Percentiles rank a stretch among this genome's conserved stretches.
phyloP scores from a whole-genome alignment of 2,888 invertebrate genomes.

The Dastarcus helophoroides region DNA sequence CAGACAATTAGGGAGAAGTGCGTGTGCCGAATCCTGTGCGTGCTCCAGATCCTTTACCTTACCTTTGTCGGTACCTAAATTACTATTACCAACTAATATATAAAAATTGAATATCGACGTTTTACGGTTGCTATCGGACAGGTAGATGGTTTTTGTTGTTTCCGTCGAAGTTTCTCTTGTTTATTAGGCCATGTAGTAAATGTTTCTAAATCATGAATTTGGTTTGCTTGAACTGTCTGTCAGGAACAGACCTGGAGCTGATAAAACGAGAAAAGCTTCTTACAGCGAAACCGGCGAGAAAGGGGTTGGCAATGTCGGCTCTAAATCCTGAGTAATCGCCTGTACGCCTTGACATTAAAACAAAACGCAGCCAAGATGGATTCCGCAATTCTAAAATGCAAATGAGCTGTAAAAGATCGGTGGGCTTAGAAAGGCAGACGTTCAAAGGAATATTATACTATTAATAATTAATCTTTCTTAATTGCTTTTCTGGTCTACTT shows the following conservation, averaged over 20 bases:
- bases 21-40: constrained; percentile 16
- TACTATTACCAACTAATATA: too few species aligned
- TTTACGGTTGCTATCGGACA: too few species aligned
- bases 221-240: too few species aligned
- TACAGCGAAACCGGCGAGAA: constrained; percentile 7
- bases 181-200: too few species aligned
- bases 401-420: constrained; percentile 38
- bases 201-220: too few species aligned
- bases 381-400: constrained; percentile 36
- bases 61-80: constrained; percentile 1
- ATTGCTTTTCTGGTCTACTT: constrained; percentile 24
- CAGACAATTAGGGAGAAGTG: constrained; percentile 18
- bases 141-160: too few species aligned
- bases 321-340: constrained; percentile 29
- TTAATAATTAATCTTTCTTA: constrained; percentile 25
- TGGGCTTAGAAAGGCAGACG: constrained; percentile 25
- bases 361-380: constrained; percentile 32
- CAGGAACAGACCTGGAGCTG: too few species aligned
- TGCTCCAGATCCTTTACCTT: constrained; percentile 4
- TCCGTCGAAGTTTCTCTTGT: too few species aligned
- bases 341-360: constrained; percentile 28
- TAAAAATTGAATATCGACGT: too few species aligned
- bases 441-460: constrained; percentile 22
- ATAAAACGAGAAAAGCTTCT: too few species aligned
- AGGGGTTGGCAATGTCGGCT: too few species aligned